Conservation (phyloP, 2,797 vertebrate genomes). For the Holocentrus rufus region DNA sequence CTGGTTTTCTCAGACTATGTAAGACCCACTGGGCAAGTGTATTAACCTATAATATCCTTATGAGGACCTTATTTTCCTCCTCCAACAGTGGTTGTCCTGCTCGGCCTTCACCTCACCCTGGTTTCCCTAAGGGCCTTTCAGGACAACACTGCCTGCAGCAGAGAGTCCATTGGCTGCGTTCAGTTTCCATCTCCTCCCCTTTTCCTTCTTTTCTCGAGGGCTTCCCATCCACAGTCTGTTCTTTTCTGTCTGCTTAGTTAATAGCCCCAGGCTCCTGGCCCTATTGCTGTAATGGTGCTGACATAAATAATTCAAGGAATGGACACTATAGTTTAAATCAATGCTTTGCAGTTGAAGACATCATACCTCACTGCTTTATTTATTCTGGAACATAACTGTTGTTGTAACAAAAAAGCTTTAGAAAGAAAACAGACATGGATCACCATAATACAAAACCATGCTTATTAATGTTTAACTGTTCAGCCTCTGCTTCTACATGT, state of each 20-base stretch:
- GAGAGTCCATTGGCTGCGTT: constrained; percentile 40
- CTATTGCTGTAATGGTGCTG: constrained; percentile 36
- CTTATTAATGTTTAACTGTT: too few species aligned
- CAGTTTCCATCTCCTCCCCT: constrained; percentile 32
- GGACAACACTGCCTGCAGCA: constrained; percentile 54
- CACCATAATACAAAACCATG: background rate
- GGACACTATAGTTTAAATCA: constrained; percentile 31
- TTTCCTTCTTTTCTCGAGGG: constrained; percentile 51
- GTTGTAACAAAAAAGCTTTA: constrained; percentile 2
- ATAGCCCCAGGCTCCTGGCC: constrained; percentile 60
- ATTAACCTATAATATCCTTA: constrained; percentile 58
- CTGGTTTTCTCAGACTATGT: constrained; percentile 33
- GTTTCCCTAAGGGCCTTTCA: constrained; percentile 47
- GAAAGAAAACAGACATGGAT: background rate
- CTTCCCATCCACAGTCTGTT: constrained; percentile 48
- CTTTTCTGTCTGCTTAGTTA: constrained; percentile 57
- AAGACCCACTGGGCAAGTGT: constrained; percentile 30
- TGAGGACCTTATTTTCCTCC: constrained; percentile 33
- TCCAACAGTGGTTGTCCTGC: constrained; percentile 50
- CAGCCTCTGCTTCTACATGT: too few species aligned
- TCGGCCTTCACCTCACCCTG: constrained; percentile 44
- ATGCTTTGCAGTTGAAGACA: constrained; percentile 3
- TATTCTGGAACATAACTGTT: background rate
- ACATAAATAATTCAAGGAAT: constrained; percentile 45
- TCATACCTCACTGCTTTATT: constrained; percentile 10